These are phyloP conservation scores for Apteryx mantelli DNA, from an alignment of 2,113 vertebrate species.

Conservation along the genomic window DNA sequence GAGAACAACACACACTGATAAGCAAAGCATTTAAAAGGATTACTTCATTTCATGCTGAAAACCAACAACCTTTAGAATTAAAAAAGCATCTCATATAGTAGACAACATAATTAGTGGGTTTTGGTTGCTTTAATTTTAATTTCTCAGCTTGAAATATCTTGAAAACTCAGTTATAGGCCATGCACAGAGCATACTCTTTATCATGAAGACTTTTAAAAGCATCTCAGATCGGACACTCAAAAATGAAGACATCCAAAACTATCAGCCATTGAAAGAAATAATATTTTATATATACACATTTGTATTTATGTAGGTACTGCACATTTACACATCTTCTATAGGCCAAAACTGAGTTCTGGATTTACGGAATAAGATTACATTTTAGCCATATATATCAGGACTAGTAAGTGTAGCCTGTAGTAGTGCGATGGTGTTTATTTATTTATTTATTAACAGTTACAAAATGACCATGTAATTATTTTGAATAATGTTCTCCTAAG, in stretches of 20 bases:
- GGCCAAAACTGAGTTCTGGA: neutral
- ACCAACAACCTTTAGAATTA: neutral
- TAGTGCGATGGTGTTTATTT: neutral
- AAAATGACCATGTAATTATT: neutral
- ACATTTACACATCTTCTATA: neutral
- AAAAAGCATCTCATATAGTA: neutral
- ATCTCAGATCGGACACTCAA: neutral
- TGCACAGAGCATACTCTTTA: fast-evolving
- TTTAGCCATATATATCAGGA: neutral
- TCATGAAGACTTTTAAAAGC: neutral
- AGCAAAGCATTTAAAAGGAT: neutral
- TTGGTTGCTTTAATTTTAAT: neutral
- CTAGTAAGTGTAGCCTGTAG: neutral
- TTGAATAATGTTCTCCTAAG: neutral
- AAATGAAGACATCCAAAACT: neutral
- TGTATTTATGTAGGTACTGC: neutral
- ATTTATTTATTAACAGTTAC: neutral
- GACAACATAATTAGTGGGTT: neutral
- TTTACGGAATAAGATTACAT: neutral
- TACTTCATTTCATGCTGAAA: neutral
- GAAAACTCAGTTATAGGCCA: neutral
- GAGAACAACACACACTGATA: neutral
- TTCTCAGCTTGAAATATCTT: neutral
- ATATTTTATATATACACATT: fast-evolving
- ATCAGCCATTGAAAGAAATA: neutral